Percentiles rank a stretch among this genome's conserved stretches.
Evolutionary conservation across 2,113 vertebrate species (phyloP).

Genomic region (Anguilla rostrata): DNA sequence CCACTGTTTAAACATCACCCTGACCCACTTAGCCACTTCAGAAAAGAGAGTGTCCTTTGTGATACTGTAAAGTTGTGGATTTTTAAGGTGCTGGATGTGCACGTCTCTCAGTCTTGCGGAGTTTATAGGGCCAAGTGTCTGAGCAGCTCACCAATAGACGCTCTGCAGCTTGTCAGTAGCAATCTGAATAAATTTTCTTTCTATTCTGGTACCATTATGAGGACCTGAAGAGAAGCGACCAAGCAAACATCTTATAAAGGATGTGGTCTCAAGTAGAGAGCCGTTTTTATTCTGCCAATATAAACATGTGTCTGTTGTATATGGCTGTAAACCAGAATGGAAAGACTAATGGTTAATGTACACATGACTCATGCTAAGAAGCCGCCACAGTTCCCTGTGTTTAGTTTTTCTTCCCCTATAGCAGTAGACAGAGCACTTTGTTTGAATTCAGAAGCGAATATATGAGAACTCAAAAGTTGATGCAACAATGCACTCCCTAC

Average conservation of each 20-base stretch:
- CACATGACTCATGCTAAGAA: conserved; percentile 1
- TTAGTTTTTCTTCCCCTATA: background rate
- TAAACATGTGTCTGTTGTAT: background rate
- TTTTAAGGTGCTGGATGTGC: background rate
- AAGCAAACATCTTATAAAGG: background rate
- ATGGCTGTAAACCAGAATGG: background rate
- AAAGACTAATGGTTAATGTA: background rate
- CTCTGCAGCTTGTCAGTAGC: conserved; percentile 36
- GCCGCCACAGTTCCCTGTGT: background rate
- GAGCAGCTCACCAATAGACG: conserved; percentile 50
- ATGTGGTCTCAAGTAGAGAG: background rate
- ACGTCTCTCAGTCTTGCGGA: background rate
- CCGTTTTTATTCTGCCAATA: background rate
- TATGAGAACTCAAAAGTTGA: background rate
- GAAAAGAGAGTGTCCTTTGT: background rate
- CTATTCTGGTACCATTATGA: background rate
- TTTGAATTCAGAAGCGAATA: background rate
- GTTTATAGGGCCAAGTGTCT: conserved; percentile 39
- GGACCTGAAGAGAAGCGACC: background rate
- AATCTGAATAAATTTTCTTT: background rate
- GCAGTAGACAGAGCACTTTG: background rate
- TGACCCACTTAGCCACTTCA: background rate
- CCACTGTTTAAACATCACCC: background rate
- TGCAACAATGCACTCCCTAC: background rate
- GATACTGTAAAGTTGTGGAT: background rate